Evolutionary conservation across 2,797 vertebrate species (phyloP).

Genomic region (Coregonus ussuriensis): DNA sequence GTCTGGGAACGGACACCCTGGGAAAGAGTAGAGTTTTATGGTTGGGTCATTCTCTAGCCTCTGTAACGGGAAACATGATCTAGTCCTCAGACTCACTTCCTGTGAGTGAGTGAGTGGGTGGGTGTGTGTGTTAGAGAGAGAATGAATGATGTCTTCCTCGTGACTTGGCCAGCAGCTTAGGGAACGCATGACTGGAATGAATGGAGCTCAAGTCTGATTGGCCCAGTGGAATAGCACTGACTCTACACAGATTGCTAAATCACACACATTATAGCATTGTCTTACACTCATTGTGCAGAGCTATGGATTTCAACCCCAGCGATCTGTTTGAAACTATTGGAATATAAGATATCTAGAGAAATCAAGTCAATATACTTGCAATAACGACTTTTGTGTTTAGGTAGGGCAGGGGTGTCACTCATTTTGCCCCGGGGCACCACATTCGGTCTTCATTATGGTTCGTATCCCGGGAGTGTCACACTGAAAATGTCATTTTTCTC

Average conservation of each 20-base stretch:
- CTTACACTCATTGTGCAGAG: constrained; percentile 1
- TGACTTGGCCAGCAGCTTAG: constrained; percentile 61
- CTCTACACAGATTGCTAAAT: constrained; percentile 14
- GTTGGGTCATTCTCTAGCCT: not conserved
- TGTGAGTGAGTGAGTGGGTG: constrained; percentile 33
- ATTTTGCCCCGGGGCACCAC: no score
- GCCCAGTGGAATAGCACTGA: constrained; percentile 14
- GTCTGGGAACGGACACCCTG: not conserved
- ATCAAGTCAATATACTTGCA: no score
- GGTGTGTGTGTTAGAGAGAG: constrained; percentile 16
- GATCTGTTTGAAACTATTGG: constrained; percentile 3
- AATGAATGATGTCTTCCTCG: constrained; percentile 59
- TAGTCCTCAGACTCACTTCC: constrained; percentile 16
- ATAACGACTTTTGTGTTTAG: no score
- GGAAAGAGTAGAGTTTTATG: not conserved
- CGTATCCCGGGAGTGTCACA: not conserved
- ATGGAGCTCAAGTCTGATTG: constrained; percentile 49
- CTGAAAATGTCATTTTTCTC: no score
- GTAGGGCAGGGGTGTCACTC: no score
- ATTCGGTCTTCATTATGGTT: not conserved
- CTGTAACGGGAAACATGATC: constrained; percentile 1
- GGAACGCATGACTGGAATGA: constrained; percentile 67
- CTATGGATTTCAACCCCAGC: not conserved
- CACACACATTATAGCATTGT: not conserved
- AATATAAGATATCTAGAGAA: constrained; percentile 1